Conservation (phyloP, 2,113 vertebrate species). For the Cheirogaleus medius region DNA sequence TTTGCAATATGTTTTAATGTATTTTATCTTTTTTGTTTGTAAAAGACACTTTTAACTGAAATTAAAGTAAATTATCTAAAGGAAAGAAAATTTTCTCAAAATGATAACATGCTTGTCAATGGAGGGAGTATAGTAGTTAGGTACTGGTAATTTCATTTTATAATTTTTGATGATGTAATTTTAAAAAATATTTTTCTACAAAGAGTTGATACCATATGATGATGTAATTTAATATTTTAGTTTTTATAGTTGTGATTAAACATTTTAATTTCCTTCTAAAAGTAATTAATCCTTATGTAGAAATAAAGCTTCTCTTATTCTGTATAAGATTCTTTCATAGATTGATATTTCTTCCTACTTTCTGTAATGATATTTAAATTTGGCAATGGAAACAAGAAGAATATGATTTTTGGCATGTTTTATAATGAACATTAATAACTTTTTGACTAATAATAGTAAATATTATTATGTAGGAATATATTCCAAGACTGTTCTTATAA, state of each 20-base stretch:
- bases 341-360: neutral
- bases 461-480: neutral
- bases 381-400: neutral
- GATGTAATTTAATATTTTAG: neutral
- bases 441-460: neutral
- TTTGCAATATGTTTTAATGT: neutral
- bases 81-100: constrained; percentile 19
- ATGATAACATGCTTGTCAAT: neutral
- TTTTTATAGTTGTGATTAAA: neutral
- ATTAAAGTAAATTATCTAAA: neutral
- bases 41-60: neutral
- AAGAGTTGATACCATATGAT: too few species aligned
- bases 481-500: neutral
- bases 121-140: neutral
- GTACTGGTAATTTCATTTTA: neutral
- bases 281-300: neutral
- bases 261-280: neutral
- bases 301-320: neutral
- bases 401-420: neutral
- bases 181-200: too few species aligned
- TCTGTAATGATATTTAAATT: constrained; percentile 34
- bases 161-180: neutral
- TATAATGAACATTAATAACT: neutral
- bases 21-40: neutral
- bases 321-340: neutral